Percentiles rank a stretch among this genome's conserved stretches.
These are phyloP conservation scores for Petrophora chlorosata DNA, from an alignment of 2,888 invertebrate species.

Conservation along the genomic window DNA sequence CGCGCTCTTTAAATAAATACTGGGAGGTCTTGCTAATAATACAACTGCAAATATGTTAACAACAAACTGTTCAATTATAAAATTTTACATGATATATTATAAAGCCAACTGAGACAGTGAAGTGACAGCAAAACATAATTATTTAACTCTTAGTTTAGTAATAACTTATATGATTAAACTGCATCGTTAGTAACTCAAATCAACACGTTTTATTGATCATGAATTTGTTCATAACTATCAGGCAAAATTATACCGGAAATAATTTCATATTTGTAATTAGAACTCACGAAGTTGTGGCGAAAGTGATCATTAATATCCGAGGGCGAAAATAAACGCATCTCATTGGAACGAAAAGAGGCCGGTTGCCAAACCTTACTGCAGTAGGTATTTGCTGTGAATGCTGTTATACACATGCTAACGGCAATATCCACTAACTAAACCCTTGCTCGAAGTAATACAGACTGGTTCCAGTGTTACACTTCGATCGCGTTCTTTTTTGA, in stretches of 20 bases:
- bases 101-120: no score
- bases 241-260: slow-evolving; percentile 32
- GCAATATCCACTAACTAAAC: slow-evolving; percentile 24
- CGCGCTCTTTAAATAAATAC: no score
- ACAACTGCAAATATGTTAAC: no score
- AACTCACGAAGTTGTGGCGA: slow-evolving; percentile 28
- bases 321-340: slow-evolving; percentile 50
- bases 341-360: slow-evolving; percentile 40
- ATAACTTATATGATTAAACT: no score
- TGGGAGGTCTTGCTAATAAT: no score
- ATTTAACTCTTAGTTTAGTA: no score
- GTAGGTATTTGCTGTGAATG: slow-evolving; percentile 15
- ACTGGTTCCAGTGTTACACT: slow-evolving; percentile 19
- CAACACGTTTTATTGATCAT: slow-evolving; percentile 22
- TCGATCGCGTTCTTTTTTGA: slow-evolving; percentile 4
- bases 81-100: no score
- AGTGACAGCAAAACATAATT: no score
- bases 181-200: slow-evolving; percentile 9
- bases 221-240: slow-evolving; percentile 19
- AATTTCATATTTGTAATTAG: slow-evolving; percentile 32
- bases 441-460: slow-evolving; percentile 22
- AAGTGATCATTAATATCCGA: slow-evolving; percentile 36
- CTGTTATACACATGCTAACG: slow-evolving; percentile 24
- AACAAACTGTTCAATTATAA: no score
- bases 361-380: slow-evolving; percentile 40